phyloP scores from a whole-genome alignment of 2,113 vertebrate genomes.

The Equus przewalskii region DNA sequence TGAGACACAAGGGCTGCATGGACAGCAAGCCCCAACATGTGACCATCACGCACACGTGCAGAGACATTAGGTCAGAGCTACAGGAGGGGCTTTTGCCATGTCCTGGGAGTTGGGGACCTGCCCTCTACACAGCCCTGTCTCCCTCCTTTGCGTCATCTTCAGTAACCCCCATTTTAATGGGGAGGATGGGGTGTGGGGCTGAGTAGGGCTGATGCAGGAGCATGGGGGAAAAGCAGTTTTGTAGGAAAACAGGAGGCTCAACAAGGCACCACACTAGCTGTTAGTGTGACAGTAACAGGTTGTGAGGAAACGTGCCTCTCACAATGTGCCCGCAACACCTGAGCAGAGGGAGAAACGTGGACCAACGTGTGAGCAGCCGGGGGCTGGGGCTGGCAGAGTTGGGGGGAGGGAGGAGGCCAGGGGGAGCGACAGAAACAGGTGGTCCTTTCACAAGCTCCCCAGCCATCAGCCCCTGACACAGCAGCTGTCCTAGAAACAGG shows the following conservation, averaged over 20 bases:
- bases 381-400: not conserved
- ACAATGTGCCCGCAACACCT: not conserved
- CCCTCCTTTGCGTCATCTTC: not conserved
- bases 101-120: not conserved
- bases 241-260: not conserved
- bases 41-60: not conserved
- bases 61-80: not conserved
- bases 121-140: not conserved
- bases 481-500: constrained; percentile 82
- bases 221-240: not conserved
- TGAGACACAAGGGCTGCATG: not conserved
- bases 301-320: constrained; percentile 45
- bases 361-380: constrained; percentile 24
- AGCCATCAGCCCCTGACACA: constrained; percentile 45
- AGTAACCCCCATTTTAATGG: not conserved
- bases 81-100: not conserved
- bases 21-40: not conserved
- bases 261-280: not conserved
- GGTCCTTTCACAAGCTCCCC: constrained; percentile 67
- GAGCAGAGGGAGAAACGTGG: constrained; percentile 62
- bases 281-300: not conserved
- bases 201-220: not conserved
- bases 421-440: constrained; percentile 51
- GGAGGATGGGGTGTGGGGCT: fast-evolving
- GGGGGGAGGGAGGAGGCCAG: not conserved